Percentiles rank a stretch among this genome's conserved stretches.
phyloP scores from a whole-genome alignment of 1,140 invertebrate genomes.

The Lordiphosa collinella region DNA sequence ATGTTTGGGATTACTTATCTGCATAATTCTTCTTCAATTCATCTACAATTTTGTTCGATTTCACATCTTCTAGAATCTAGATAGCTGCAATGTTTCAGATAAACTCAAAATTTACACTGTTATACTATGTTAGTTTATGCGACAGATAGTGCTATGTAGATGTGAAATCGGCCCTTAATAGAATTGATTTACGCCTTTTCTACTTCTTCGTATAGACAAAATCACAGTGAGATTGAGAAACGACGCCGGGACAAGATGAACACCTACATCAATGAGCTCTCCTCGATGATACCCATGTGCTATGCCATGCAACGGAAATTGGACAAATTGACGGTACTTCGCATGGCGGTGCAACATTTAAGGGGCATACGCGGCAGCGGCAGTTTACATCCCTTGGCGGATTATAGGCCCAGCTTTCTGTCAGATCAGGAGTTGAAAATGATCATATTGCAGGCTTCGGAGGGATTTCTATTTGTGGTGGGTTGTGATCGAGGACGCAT shows the following conservation, averaged over 20 bases:
- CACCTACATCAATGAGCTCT: constrained; percentile 94
- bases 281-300: constrained; percentile 95
- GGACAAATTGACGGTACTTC: constrained; percentile 94
- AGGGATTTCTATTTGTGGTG: constrained; percentile 96
- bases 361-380: constrained; percentile 88
- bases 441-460: constrained; percentile 89
- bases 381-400: constrained; percentile 86
- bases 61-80: too few relatives aligned
- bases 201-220: constrained; percentile 84
- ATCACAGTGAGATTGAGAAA: constrained; percentile 98
- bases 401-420: constrained; percentile 92
- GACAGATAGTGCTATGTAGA: too few relatives aligned
- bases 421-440: constrained; percentile 94
- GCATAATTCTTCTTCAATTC: too few relatives aligned
- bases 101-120: too few relatives aligned
- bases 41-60: too few relatives aligned
- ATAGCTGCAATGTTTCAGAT: too few relatives aligned
- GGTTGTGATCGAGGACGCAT: constrained; percentile 95
- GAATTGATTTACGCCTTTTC: neutral
- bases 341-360: constrained; percentile 96
- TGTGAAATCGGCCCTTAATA: too few relatives aligned
- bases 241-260: constrained; percentile 97
- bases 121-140: too few relatives aligned
- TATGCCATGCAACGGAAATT: constrained; percentile 94
- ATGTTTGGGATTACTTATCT: too few relatives aligned